Conservation (phyloP, 2,113 vertebrate genomes). For the Scolopax mira region DNA sequence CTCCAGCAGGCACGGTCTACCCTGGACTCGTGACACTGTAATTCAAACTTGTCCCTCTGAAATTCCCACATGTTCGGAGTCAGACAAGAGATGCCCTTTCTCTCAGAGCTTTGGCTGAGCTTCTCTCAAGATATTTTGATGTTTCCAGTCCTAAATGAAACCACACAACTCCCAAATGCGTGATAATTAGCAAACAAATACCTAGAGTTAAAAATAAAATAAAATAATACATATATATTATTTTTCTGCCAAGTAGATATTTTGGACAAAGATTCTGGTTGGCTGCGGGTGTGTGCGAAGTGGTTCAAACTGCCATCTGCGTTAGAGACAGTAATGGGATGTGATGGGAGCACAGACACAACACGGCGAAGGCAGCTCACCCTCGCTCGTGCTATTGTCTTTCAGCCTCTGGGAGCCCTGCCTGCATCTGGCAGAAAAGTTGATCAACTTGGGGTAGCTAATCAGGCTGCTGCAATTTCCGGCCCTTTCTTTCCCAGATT, state of each 20-base stretch:
- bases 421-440: conserved; percentile 66
- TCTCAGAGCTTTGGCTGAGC: neutral
- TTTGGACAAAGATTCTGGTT: neutral
- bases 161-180: rapidly evolving
- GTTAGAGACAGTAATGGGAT: conserved; percentile 18
- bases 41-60: neutral
- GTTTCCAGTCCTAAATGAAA: neutral
- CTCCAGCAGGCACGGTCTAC: neutral
- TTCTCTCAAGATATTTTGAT: neutral
- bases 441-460: conserved; percentile 71
- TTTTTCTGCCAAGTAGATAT: neutral
- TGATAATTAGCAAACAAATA: neutral
- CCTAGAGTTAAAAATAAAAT: neutral
- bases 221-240: too few relatives aligned
- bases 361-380: neutral
- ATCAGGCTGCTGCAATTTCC: conserved; percentile 70
- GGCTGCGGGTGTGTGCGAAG: neutral
- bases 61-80: neutral
- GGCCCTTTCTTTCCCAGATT: conserved; percentile 71
- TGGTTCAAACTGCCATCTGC: conserved; percentile 15
- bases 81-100: neutral
- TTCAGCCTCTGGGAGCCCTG: conserved; percentile 26
- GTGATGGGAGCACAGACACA: conserved; percentile 18
- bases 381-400: neutral
- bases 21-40: neutral